Conservation (phyloP, 1,140 invertebrate genomes). For the Drosophila repletoides region DNA sequence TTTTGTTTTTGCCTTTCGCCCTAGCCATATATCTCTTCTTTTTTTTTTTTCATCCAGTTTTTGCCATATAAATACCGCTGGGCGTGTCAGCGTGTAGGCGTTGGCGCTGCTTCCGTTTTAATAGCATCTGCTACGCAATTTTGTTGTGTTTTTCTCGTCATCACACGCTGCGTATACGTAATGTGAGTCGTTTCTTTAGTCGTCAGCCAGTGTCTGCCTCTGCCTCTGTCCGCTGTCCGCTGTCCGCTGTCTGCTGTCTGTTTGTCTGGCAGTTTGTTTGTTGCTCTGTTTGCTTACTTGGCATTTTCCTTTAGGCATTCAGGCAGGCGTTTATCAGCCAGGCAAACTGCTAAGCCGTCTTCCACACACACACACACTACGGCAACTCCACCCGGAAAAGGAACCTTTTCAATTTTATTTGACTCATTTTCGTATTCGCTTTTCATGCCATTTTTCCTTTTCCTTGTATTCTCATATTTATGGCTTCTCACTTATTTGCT, state of each 20-base stretch:
- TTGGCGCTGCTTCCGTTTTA: constrained; percentile 62
- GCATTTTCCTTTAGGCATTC: constrained; percentile 38
- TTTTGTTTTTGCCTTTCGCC: constrained; percentile 22
- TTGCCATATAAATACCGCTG: constrained; percentile 42
- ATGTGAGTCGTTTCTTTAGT: constrained; percentile 21
- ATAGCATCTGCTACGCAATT: constrained; percentile 64
- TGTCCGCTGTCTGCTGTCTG: neutral
- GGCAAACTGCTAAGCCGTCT: constrained; percentile 34
- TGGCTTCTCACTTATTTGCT: constrained; percentile 63
- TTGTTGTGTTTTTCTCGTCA: constrained; percentile 49
- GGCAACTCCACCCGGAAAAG: constrained; percentile 15
- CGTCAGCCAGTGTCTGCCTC: neutral
- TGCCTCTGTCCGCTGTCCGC: neutral
- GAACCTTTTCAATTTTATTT: constrained; percentile 60
- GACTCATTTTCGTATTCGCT: constrained; percentile 40
- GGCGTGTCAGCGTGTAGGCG: constrained; percentile 49
- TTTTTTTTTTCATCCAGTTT: constrained; percentile 16
- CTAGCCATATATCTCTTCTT: constrained; percentile 40
- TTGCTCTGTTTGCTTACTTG: constrained; percentile 67
- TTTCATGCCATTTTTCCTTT: constrained; percentile 46
- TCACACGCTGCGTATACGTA: constrained; percentile 66
- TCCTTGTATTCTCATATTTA: constrained; percentile 59
- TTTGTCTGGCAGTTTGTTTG: constrained; percentile 14
- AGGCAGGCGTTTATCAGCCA: constrained; percentile 6
- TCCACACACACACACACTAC: constrained; percentile 23